phyloP scores from a whole-genome alignment of 2,888 invertebrate species.

The Oscheius sp. region DNA sequence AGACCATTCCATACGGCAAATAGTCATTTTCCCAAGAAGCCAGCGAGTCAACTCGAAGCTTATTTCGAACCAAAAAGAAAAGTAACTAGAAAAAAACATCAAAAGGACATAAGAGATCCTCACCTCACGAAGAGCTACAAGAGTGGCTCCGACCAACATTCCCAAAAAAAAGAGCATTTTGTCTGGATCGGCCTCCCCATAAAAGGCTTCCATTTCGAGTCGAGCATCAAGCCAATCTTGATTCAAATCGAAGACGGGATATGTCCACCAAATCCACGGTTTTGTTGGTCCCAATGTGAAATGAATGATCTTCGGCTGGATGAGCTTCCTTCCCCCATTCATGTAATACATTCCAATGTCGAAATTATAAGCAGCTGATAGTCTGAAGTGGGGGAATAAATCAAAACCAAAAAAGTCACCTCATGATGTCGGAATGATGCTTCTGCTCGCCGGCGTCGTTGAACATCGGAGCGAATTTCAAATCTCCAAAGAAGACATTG shows the following conservation, averaged over 20 bases:
- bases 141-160: not conserved
- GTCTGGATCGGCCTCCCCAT: conserved; percentile 20
- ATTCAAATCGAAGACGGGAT: conserved; percentile 62
- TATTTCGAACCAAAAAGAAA: conserved; percentile 4
- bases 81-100: not conserved
- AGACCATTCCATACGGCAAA: conserved; percentile 24
- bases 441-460: conserved; percentile 32
- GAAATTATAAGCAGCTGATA: conserved; percentile 60
- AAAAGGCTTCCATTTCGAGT: conserved; percentile 28
- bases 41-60: conserved; percentile 4
- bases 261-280: conserved; percentile 66
- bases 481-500: conserved; percentile 57
- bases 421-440: conserved; percentile 22
- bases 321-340: conserved; percentile 47
- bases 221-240: conserved; percentile 53
- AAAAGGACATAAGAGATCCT: not conserved
- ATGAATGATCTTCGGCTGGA: conserved; percentile 61
- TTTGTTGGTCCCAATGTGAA: conserved; percentile 63
- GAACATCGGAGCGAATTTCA: conserved; percentile 59
- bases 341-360: conserved; percentile 66
- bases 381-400: conserved; percentile 12
- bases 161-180: conserved; percentile 17
- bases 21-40: conserved; percentile 30
- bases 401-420: not conserved
- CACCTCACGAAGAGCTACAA: conserved; percentile 26